Evolutionary conservation across 2,113 vertebrate species (phyloP).

Genomic region (Malurus melanocephalus): DNA sequence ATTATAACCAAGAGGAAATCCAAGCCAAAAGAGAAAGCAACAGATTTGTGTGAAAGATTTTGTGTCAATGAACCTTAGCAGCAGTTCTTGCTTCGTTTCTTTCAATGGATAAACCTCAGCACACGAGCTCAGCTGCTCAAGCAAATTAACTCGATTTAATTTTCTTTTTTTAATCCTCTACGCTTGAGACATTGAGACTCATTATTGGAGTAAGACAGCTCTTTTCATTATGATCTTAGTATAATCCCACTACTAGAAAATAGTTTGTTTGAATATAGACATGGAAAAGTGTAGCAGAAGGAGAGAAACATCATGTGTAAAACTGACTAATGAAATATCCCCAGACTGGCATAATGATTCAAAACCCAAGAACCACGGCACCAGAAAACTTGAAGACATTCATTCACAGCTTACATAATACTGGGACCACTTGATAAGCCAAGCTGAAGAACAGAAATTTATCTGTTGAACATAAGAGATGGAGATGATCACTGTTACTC

Average conservation of each 20-base stretch:
- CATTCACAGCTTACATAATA: not conserved
- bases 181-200: not conserved
- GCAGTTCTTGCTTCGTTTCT: not conserved
- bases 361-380: not conserved
- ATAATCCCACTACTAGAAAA: not conserved
- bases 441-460: not conserved
- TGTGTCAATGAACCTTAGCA: not conserved
- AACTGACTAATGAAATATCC: not conserved
- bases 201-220: not conserved
- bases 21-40: not conserved
- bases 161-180: slow-evolving; percentile 5
- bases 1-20: not conserved
- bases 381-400: not conserved
- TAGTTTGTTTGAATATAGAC: not conserved
- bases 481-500: not conserved
- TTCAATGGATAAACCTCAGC: not conserved
- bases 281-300: not conserved
- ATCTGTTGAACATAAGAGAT: not conserved
- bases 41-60: not conserved
- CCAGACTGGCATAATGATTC: not conserved
- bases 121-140: not conserved
- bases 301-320: not conserved
- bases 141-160: not conserved
- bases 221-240: not conserved
- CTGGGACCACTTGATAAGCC: not conserved